Conservation (phyloP, 2,113 vertebrate genomes). For the Ameiurus melas region DNA sequence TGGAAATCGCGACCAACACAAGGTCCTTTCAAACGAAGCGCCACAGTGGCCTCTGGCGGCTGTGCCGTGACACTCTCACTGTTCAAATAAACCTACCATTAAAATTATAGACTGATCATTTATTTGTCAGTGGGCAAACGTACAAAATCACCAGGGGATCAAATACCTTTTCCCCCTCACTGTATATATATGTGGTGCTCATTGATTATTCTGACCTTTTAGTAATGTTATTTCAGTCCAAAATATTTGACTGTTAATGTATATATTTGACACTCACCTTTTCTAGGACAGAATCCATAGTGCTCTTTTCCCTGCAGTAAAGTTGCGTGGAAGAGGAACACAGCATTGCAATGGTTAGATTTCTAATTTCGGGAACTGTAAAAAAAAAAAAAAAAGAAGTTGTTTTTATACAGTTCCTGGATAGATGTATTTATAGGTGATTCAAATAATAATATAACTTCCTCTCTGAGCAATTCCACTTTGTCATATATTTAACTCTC, state of each 20-base stretch:
- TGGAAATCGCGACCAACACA: too few relatives aligned
- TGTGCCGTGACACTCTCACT: too few relatives aligned
- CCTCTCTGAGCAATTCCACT: background rate
- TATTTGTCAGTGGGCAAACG: too few relatives aligned
- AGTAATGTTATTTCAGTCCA: background rate
- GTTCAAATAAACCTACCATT: too few relatives aligned
- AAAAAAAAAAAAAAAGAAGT: background rate
- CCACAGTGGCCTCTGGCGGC: too few relatives aligned
- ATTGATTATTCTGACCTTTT: background rate
- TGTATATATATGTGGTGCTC: too few relatives aligned
- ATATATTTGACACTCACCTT: background rate
- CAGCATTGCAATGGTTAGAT: constrained; percentile 21
- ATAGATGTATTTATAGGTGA: background rate
- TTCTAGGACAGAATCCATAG: fast-evolving
- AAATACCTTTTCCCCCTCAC: too few relatives aligned
- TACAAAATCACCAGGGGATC: too few relatives aligned
- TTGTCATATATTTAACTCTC: background rate
- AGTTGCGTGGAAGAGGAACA: background rate
- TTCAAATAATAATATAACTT: too few relatives aligned
- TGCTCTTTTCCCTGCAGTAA: fast-evolving
- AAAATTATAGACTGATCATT: too few relatives aligned
- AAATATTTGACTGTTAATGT: background rate
- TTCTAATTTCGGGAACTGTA: background rate
- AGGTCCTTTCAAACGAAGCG: too few relatives aligned
- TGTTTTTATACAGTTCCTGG: background rate